Conservation (phyloP, 23 tunicate species). For the Halocynthia roretzi region DNA sequence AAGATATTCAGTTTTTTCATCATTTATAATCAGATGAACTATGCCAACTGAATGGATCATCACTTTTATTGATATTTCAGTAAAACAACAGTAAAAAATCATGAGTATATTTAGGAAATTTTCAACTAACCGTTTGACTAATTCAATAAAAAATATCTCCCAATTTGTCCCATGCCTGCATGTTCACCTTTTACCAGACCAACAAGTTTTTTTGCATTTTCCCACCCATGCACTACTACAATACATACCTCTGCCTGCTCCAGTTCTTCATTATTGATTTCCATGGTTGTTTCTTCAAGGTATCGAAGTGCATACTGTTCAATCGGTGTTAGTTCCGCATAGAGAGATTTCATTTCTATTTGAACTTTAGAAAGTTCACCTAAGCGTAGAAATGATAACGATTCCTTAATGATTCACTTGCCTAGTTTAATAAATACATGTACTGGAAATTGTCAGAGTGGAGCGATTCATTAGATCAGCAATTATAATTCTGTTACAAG, state of each 20-base stretch:
- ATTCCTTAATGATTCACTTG: too few relatives aligned
- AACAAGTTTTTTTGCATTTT: too few relatives aligned
- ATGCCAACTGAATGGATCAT: constrained; percentile 15
- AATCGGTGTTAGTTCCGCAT: constrained; percentile 63
- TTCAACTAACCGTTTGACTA: too few relatives aligned
- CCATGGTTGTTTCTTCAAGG: constrained; percentile 56
- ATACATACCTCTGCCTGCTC: constrained; percentile 59
- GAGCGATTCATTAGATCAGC: constrained; percentile 22
- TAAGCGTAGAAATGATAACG: too few relatives aligned
- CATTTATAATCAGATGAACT: constrained; percentile 29
- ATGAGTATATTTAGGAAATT: too few relatives aligned
- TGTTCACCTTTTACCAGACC: too few relatives aligned
- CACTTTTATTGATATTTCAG: background rate
- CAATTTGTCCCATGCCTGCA: too few relatives aligned
- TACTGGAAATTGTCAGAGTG: constrained; percentile 6
- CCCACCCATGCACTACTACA: too few relatives aligned
- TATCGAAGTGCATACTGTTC: constrained; percentile 70
- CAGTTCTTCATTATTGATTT: constrained; percentile 47
- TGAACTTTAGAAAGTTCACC: constrained; percentile 21
- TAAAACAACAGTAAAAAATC: too few relatives aligned
- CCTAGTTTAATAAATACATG: too few relatives aligned
- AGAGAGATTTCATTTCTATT: constrained; percentile 63
- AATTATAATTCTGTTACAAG: background rate
- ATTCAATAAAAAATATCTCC: too few relatives aligned
- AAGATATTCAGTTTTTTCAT: constrained; percentile 9